phyloP scores from a whole-genome alignment of 2,113 vertebrate species.

The Hippolais icterina region DNA sequence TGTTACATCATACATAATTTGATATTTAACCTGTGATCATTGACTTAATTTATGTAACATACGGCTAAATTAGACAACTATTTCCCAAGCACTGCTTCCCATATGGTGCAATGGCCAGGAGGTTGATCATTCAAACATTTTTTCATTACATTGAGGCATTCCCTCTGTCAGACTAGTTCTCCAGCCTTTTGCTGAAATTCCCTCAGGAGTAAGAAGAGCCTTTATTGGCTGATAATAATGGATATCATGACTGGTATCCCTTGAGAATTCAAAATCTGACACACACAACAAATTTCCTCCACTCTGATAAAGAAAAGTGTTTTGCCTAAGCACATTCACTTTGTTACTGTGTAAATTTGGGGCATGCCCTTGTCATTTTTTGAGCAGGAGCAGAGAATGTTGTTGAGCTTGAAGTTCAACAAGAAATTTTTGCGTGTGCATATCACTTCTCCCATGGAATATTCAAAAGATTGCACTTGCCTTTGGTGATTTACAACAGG shows the following conservation, averaged over 20 bases:
- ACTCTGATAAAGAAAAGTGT: not conserved
- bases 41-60: not conserved
- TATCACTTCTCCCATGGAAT: not conserved
- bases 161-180: slow-evolving; percentile 42
- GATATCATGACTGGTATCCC: slow-evolving; percentile 50
- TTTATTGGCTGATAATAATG: slow-evolving; percentile 63
- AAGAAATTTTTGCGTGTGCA: not conserved
- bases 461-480: not conserved
- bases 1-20: not conserved
- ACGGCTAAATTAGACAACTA: slow-evolving; percentile 7
- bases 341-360: not conserved
- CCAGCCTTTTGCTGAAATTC: slow-evolving; percentile 48
- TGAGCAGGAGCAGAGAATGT: not conserved
- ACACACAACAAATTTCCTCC: slow-evolving; percentile 25
- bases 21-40: not conserved
- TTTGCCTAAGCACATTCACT: not conserved
- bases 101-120: slow-evolving; percentile 15
- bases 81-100: slow-evolving; percentile 30
- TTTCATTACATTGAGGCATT: slow-evolving; percentile 39
- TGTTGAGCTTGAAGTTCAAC: not conserved
- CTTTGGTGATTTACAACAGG: slow-evolving; percentile 16
- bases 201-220: slow-evolving; percentile 11
- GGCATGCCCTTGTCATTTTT: not conserved
- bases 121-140: slow-evolving; percentile 43
- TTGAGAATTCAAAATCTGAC: slow-evolving; percentile 47